Evolutionary conservation across 2,888 invertebrate species (phyloP), one percentile per base, ranked within the genome.

Genomic region (Zeuzera pyrina): DNA sequence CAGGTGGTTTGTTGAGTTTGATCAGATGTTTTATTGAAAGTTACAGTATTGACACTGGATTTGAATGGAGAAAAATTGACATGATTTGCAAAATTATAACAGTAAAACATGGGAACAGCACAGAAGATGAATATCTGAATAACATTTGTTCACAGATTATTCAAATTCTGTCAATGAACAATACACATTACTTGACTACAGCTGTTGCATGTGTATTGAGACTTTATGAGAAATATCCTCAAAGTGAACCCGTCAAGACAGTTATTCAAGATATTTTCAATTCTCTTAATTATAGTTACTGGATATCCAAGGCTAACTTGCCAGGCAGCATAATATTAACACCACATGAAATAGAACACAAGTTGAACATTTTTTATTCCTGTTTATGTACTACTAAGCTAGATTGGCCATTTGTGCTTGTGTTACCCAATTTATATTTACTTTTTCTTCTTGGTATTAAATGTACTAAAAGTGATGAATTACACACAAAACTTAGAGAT

Each of bases 31-130:
- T 92, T 50, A 84, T 91, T 43, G 88, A 88, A 43, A 76, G 67
- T 38, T 77, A 85, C 45, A 51, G 60, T 21, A 61, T 81, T 33
- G 87, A 90, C 45, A 73, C 77, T 11, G 86, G 88, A 1, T 70
- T 73, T 45, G 87, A 88, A 47, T 91, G 91, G 91, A 83, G 85
- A 49, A 88, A 87, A 58, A 79, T 90, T 47, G 88, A 91, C 35
- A 79, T 88, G 46, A 84, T 91, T 36, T 87, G 88, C 29, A 87
- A 86, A 66, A 77, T 93, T 34, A 79, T 91, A 35, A 67, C 87
- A 34, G 77, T 79, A 15, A 84, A 78, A 43, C 85, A 87, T 45
- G 85, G 86, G 27, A 69, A 48, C 31, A 41, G 45, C 16, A 52
- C 79, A 41, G 61, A 78, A 16, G 60, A 63, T 22, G 71, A 84